Conservation (phyloP, 1,140 invertebrate genomes). For the Amyelois transitella region DNA sequence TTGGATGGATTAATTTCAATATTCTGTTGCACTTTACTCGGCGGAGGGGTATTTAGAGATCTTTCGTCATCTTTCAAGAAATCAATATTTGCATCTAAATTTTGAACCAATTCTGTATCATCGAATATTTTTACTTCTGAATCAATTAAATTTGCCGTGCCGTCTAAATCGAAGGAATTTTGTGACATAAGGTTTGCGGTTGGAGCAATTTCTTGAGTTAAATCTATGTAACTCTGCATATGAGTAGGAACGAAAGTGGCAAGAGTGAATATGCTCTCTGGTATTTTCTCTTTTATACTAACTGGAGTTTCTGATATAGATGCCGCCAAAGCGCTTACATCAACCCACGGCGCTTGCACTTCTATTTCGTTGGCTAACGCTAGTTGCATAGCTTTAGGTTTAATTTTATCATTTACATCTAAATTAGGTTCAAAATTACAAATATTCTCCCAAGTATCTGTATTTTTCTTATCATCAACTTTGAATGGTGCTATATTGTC, state of each 20-base stretch:
- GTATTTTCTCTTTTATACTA: constrained; percentile 73
- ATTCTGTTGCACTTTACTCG: constrained; percentile 54
- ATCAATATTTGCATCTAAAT: constrained; percentile 38
- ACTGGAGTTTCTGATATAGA: constrained; percentile 72
- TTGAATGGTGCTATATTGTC: constrained; percentile 38
- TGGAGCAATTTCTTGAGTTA: constrained; percentile 53
- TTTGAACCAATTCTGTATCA: constrained; percentile 56
- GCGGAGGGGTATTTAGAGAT: constrained; percentile 53
- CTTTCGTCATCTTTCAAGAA: constrained; percentile 42
- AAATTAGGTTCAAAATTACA: constrained; percentile 24
- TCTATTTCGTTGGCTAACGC: constrained; percentile 84
- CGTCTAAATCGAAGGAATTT: constrained; percentile 53
- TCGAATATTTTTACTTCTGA: constrained; percentile 62
- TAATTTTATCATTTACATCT: constrained; percentile 24
- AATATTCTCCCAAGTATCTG: constrained; percentile 39
- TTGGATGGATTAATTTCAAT: constrained; percentile 72
- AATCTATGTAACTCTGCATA: constrained; percentile 80
- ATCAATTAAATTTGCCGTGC: constrained; percentile 57
- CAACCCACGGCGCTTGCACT: constrained; percentile 81
- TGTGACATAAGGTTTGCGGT: constrained; percentile 48
- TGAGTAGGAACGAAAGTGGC: constrained; percentile 81
- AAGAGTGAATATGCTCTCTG: constrained; percentile 69
- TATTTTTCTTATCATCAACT: constrained; percentile 37
- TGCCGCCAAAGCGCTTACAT: constrained; percentile 78
- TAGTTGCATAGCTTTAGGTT: constrained; percentile 78